These are phyloP conservation scores for Eulemur rufifrons DNA, from an alignment of 2,113 vertebrate genomes.

Conservation along the genomic window DNA sequence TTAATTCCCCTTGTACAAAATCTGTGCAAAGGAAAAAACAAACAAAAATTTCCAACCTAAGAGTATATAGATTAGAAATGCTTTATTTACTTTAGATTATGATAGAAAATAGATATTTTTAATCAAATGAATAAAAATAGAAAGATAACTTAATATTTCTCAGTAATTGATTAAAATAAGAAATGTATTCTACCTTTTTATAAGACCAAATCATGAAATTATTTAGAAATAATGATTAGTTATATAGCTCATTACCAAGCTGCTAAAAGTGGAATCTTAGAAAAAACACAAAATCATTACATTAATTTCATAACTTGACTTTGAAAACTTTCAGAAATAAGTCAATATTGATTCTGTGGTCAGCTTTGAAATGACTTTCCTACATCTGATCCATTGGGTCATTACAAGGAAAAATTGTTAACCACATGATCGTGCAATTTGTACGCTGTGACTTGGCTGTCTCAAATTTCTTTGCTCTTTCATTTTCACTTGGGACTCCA, in stretches of 20 bases:
- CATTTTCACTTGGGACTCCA: slow-evolving; percentile 56
- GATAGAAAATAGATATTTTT: neutral
- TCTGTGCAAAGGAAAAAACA: neutral
- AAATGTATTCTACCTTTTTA: neutral
- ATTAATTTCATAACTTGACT: neutral
- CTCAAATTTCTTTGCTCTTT: neutral
- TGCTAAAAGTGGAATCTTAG: neutral
- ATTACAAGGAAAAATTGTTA: slow-evolving; percentile 36
- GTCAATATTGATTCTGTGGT: slow-evolving; percentile 29
- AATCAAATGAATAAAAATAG: neutral
- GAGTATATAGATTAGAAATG: neutral
- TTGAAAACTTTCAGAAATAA: slow-evolving; percentile 60
- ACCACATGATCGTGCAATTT: neutral
- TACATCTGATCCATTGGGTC: neutral
- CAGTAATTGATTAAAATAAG: neutral
- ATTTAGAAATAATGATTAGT: slow-evolving; percentile 10
- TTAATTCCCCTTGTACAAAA: neutral
- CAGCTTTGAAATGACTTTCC: slow-evolving; percentile 37
- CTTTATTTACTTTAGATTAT: neutral
- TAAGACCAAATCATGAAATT: neutral
- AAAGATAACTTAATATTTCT: neutral
- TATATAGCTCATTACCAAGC: neutral
- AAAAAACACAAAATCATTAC: slow-evolving; percentile 24
- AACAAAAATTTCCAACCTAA: neutral
- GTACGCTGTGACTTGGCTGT: neutral